Evolutionary conservation across 1,140 invertebrate genomes (phyloP).

Genomic region (Mizuhopecten yessoensis): DNA sequence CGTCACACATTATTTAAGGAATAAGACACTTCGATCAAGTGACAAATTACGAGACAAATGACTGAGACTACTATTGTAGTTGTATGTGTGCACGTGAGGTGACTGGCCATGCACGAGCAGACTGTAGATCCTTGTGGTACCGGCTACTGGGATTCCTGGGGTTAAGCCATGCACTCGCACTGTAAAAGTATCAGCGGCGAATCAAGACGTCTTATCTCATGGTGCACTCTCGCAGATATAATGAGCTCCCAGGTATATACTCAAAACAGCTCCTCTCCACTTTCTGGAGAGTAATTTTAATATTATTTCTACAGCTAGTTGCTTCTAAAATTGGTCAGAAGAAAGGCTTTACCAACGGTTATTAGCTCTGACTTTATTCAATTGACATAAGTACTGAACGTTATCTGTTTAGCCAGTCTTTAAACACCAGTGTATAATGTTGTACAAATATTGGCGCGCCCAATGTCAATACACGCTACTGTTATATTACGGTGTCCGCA

Average conservation of each 20-base stretch:
- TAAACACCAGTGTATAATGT: background rate
- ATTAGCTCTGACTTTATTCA: background rate
- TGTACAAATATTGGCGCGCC: background rate
- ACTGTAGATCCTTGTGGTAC: background rate
- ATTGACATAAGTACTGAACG: background rate
- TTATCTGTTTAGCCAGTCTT: background rate
- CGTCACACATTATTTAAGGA: background rate
- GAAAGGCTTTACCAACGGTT: background rate
- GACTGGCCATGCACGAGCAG: background rate
- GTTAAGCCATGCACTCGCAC: background rate
- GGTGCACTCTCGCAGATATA: constrained; percentile 24
- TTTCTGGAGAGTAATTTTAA: background rate
- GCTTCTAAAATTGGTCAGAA: background rate
- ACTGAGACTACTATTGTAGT: background rate
- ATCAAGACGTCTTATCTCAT: background rate
- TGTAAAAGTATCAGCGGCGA: background rate
- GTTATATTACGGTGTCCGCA: background rate
- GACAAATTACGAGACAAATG: background rate
- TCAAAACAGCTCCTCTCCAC: background rate
- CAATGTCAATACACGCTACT: background rate
- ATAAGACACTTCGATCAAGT: background rate
- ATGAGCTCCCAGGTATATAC: constrained; percentile 16
- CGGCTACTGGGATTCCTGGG: background rate
- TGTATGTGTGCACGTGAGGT: background rate
- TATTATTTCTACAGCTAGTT: background rate